Evolutionary conservation across 2,888 invertebrate species (phyloP), one percentile per base, ranked within the genome.

Genomic region (Abrostola tripartita): DNA sequence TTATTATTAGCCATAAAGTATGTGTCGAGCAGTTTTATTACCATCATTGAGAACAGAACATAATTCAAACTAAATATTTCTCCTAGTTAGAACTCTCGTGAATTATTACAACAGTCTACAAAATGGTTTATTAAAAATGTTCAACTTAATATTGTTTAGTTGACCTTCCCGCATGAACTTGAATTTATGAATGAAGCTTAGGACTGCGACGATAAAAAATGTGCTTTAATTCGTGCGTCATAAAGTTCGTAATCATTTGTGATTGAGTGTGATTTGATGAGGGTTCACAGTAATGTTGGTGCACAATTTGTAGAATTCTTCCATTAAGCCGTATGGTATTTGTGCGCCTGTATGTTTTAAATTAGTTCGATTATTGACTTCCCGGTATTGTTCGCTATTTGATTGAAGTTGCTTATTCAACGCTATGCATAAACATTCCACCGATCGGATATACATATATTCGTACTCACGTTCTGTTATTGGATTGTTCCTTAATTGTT

Each of bases 91-190:
- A 55, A 64, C 44, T 71, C 57, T 35, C 51, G 51, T 63, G 53
- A 71, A 59, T 75, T 75, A 65, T 71, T 52, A 63, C 61, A 58
- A 52, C 42, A 53, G 42, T 63, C 59, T 52, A 70, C 65, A 60
- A 61, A 71, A 72, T 66, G 24, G 52, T 60, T 70, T 70, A 76
- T 76, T 72, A 75, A 24, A 55, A 54, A 37, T n/a, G 61, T 77
- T 74, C 41, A 59, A 61, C 64, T 78, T 61, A 49, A 65, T 75
- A 60, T 57, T 61, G 60, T 66, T 73, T 57, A 65, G 56, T 82
- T 82, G 81, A 85, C 83, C 85, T 83, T 72, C 86, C 85, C 85
- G 85, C 81, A 86, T 86, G 71, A 69, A 76, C 76, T 74, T 68
- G 62, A 58, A 12, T 72, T 24, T 65, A 68, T 58, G 50, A 68